These are phyloP conservation scores for Hyphantria cunea DNA, from an alignment of 1,140 invertebrate genomes.

Conservation along the genomic window DNA sequence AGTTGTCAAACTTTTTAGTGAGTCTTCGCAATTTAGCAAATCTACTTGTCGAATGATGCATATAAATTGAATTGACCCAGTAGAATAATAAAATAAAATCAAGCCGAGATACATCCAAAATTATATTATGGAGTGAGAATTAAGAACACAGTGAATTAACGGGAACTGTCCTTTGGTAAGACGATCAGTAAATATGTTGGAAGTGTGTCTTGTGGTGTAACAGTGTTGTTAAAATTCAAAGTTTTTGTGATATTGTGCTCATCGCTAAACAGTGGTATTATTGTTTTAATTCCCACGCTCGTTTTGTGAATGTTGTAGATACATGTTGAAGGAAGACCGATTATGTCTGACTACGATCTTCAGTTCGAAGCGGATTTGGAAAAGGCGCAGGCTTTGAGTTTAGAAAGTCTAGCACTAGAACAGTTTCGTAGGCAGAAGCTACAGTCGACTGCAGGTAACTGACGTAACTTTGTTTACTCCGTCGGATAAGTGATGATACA, in stretches of 20 bases:
- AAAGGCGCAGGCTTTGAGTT: conserved; percentile 91
- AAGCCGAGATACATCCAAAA: conserved; percentile 33
- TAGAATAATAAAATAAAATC: conserved; percentile 43
- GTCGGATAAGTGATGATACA: conserved; percentile 48
- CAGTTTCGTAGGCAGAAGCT: conserved; percentile 87
- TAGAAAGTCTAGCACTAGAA: conserved; percentile 92
- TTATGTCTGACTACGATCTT: conserved; percentile 87
- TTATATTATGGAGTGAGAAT: conserved; percentile 61
- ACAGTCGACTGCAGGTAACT: conserved; percentile 68
- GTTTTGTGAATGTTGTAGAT: conserved; percentile 57
- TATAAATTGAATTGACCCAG: conserved; percentile 37
- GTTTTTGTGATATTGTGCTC: conserved; percentile 47
- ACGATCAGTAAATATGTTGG: conserved; percentile 32
- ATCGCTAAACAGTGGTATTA: conserved; percentile 51
- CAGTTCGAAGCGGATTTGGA: conserved; percentile 93
- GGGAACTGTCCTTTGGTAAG: conserved; percentile 54
- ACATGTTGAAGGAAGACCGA: conserved; percentile 44
- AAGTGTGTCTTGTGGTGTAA: conserved; percentile 24
- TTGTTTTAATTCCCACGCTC: conserved; percentile 60
- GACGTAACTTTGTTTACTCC: conserved; percentile 68
- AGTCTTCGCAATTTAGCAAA: conserved; percentile 9
- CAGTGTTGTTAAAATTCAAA: conserved; percentile 38
- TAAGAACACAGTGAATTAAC: conserved; percentile 49
- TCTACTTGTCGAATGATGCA: conserved; percentile 32
- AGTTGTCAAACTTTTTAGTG: conserved; percentile 21